Conservation (phyloP, 1,140 invertebrate genomes). For the Drosophila mayri region DNA sequence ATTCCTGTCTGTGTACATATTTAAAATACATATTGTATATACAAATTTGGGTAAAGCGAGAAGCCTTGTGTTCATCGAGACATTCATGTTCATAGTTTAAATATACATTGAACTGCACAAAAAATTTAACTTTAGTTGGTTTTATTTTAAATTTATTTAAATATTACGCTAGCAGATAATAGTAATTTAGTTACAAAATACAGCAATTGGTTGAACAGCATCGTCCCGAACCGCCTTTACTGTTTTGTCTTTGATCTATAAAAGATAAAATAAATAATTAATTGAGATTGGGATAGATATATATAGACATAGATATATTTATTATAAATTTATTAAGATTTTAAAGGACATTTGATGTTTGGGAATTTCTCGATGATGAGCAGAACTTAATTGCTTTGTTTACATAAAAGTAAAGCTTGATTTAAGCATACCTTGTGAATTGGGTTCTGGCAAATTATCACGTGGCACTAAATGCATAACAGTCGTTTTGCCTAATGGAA, state of each 20-base stretch:
- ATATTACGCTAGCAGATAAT: constrained; percentile 34
- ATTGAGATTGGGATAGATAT: no score
- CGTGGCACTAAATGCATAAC: constrained; percentile 99
- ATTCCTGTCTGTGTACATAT: constrained; percentile 42
- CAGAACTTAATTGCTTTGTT: no score
- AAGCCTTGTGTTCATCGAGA: constrained; percentile 32
- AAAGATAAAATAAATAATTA: not conserved
- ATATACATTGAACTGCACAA: constrained; percentile 52
- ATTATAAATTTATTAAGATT: no score
- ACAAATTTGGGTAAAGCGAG: constrained; percentile 41
- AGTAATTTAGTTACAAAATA: constrained; percentile 91
- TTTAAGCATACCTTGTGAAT: constrained; percentile 94
- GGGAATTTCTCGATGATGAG: no score
- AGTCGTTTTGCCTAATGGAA: constrained; percentile 98
- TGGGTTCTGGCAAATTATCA: constrained; percentile 99
- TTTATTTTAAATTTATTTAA: constrained; percentile 42
- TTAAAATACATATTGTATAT: constrained; percentile 51
- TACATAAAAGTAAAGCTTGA: not conserved
- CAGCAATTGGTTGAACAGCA: constrained; percentile 96
- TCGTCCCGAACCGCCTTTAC: constrained; percentile 96
- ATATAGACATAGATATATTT: no score
- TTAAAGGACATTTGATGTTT: no score
- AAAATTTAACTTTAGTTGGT: constrained; percentile 21
- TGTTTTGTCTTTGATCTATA: constrained; percentile 96
- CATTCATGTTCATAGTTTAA: constrained; percentile 36